Percentiles rank a stretch among this genome's conserved stretches.
Conservation (phyloP, 2,888 invertebrate species). For the Tetranychus piercei region DNA sequence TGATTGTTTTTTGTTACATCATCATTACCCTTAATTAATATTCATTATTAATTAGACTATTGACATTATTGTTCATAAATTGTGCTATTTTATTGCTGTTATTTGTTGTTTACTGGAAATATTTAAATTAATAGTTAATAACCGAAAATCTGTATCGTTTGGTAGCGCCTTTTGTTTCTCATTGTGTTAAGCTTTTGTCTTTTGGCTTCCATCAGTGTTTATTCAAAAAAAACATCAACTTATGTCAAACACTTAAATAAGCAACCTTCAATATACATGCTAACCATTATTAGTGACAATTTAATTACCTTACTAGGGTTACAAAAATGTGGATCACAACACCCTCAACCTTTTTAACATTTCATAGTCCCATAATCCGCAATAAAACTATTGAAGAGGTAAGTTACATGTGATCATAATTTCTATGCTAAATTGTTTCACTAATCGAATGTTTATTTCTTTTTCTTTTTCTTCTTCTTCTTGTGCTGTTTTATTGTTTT, state of each 20-base stretch:
- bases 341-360: conserved; percentile 2
- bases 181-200: too few relatives aligned
- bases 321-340: conserved; percentile 4
- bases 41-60: too few relatives aligned
- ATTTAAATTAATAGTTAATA: too few relatives aligned
- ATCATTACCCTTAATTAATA: too few relatives aligned
- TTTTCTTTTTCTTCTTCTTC: conserved; percentile 13
- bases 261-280: background rate
- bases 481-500: too few relatives aligned
- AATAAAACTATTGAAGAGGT: conserved; percentile 6
- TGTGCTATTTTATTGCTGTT: too few relatives aligned
- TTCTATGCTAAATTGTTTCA: background rate
- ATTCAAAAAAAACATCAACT: background rate
- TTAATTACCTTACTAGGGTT: background rate
- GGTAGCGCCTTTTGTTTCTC: too few relatives aligned
- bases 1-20: too few relatives aligned
- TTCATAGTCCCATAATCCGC: background rate
- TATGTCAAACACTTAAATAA: background rate
- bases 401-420: background rate
- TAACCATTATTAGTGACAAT: background rate
- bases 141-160: too few relatives aligned
- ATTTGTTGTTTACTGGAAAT: too few relatives aligned
- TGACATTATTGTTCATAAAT: too few relatives aligned
- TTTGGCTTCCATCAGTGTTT: background rate
- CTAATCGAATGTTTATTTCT: background rate